These are phyloP conservation scores for Notarius lentiginosus DNA, from an alignment of 2,113 vertebrate genomes.

Conservation along the genomic window DNA sequence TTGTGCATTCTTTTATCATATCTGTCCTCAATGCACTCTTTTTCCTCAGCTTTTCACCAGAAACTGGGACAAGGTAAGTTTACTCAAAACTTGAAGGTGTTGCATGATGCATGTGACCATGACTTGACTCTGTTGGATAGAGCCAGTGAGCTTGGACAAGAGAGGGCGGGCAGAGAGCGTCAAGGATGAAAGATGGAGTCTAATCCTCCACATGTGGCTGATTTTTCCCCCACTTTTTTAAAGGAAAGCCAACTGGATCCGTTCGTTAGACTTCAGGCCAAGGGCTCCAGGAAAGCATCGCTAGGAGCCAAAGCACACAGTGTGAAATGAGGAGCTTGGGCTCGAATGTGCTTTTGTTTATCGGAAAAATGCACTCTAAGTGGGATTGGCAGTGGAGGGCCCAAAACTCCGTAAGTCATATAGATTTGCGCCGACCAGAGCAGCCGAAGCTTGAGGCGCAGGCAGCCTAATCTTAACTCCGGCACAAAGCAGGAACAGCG, in stretches of 20 bases:
- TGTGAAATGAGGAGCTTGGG: conserved; percentile 84
- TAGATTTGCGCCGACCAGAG: conserved; percentile 69
- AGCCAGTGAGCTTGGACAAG: conserved; percentile 61
- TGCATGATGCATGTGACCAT: conserved; percentile 43
- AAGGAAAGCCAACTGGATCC: conserved; percentile 80
- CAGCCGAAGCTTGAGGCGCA: conserved; percentile 65
- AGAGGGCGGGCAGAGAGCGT: conserved; percentile 71
- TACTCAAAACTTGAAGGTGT: conserved; percentile 28
- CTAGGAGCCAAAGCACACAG: conserved; percentile 82
- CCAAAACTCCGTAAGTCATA: conserved; percentile 79
- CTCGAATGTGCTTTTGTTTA: conserved; percentile 85
- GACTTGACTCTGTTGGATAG: conserved; percentile 53
- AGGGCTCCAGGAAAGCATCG: conserved; percentile 76
- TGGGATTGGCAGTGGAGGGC: conserved; percentile 76
- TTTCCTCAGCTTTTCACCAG: neutral
- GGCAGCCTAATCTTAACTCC: conserved; percentile 68
- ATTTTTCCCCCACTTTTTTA: conserved; percentile 55
- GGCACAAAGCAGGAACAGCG: conserved; percentile 66
- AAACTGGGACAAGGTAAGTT: conserved; percentile 26
- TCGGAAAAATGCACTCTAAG: conserved; percentile 83
- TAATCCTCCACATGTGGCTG: conserved; percentile 81
- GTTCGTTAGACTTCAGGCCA: conserved; percentile 77
- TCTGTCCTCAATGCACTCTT: neutral
- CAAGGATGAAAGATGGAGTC: conserved; percentile 78
- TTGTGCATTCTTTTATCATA: conserved; percentile 22